phyloP scores from a whole-genome alignment of 2,113 vertebrate genomes.

The Passer montanus region DNA sequence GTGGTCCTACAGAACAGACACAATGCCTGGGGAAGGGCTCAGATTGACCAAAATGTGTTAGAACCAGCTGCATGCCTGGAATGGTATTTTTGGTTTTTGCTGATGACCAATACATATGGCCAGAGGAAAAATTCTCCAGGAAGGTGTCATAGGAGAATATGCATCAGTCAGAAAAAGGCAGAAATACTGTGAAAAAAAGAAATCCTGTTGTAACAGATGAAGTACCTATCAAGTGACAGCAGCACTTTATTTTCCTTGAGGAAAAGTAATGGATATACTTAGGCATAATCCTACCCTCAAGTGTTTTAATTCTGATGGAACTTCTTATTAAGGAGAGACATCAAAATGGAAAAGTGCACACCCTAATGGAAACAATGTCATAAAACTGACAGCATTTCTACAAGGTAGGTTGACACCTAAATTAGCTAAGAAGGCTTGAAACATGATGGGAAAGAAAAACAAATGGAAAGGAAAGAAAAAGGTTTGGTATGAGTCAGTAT shows the following conservation, averaged over 20 bases:
- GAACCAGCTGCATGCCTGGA: background rate
- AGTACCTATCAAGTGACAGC: conserved; percentile 52
- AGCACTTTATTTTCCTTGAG: conserved; percentile 57
- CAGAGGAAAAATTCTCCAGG: background rate
- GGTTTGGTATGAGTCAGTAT: background rate
- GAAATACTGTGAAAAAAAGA: background rate
- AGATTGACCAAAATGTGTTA: background rate
- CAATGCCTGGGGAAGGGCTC: background rate
- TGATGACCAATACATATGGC: background rate
- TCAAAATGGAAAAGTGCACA: conserved; percentile 33
- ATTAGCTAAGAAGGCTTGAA: background rate
- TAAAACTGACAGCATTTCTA: conserved; percentile 30
- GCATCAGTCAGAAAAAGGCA: conserved; percentile 21
- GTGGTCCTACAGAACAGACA: background rate
- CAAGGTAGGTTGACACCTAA: background rate
- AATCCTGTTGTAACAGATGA: conserved; percentile 42
- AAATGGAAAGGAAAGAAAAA: background rate
- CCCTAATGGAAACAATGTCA: conserved; percentile 35
- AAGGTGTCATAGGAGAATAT: background rate
- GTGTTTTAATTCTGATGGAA: conserved; percentile 47
- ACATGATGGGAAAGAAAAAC: background rate
- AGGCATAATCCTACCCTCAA: conserved; percentile 61
- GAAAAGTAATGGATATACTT: conserved; percentile 57
- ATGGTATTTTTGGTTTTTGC: background rate
- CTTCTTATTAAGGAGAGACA: conserved; percentile 47